These are phyloP conservation scores for Lophotis ruficrista DNA, from an alignment of 2,113 vertebrate species.

Conservation along the genomic window DNA sequence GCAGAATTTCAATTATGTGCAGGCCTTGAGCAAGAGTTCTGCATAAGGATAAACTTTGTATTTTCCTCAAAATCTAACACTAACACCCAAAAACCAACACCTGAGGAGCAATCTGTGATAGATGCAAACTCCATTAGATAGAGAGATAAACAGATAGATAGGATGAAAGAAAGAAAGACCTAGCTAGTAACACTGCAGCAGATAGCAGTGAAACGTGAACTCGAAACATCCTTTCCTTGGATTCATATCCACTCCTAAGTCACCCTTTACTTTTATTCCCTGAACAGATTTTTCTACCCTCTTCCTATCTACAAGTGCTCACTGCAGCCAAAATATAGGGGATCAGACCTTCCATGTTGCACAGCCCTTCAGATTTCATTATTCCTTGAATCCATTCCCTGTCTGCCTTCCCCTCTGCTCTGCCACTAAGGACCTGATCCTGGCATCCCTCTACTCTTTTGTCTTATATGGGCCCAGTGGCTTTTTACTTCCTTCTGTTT, in stretches of 20 bases:
- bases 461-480: neutral
- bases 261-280: neutral
- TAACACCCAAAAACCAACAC: neutral
- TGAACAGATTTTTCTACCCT: neutral
- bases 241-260: neutral
- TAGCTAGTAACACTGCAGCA: neutral
- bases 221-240: neutral
- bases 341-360: rapidly evolving
- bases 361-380: neutral
- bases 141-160: neutral
- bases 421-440: neutral
- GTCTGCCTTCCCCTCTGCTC: neutral
- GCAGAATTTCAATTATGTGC: neutral
- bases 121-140: neutral
- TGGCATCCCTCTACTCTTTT: neutral
- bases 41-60: neutral
- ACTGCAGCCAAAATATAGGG: neutral
- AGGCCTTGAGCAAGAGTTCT: neutral
- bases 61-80: neutral
- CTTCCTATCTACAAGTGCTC: neutral
- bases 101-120: neutral
- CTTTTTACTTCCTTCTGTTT: neutral
- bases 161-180: neutral
- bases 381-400: neutral
- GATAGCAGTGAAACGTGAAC: neutral